Conservation (phyloP, 2,113 vertebrate genomes). For the Macroglossus sobrinus region DNA sequence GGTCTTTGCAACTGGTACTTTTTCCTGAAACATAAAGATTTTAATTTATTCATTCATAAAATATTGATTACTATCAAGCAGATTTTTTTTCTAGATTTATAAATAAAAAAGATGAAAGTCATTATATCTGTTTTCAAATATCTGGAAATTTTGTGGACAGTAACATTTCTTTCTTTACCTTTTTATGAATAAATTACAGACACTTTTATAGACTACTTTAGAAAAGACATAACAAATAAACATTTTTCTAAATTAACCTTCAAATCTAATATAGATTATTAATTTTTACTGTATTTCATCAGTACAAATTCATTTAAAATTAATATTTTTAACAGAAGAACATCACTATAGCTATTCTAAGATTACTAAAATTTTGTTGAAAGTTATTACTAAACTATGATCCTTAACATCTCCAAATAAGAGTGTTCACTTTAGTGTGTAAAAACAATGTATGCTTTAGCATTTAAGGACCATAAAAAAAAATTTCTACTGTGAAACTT, state of each 20-base stretch:
- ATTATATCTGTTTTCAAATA: neutral
- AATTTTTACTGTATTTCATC: neutral
- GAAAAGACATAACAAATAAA: neutral
- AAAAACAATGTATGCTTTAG: neutral
- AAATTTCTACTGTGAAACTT: neutral
- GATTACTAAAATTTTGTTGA: neutral
- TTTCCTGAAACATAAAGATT: neutral
- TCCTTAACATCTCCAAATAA: neutral
- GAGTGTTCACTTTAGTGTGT: neutral
- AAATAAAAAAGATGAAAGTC: neutral
- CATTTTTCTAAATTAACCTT: neutral
- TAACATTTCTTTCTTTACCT: neutral
- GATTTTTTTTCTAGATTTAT: neutral
- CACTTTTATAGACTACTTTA: neutral
- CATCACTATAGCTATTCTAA: neutral
- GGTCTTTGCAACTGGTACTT: neutral
- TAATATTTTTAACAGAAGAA: neutral
- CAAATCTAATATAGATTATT: neutral
- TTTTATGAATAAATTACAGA: neutral
- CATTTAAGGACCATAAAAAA: neutral
- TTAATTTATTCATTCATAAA: neutral
- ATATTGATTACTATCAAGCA: neutral
- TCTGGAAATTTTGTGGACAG: neutral
- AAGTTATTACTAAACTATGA: neutral
- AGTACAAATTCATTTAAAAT: neutral